phyloP scores from a whole-genome alignment of 2,113 vertebrate species.

The Telmatochromis bifrenatus region DNA sequence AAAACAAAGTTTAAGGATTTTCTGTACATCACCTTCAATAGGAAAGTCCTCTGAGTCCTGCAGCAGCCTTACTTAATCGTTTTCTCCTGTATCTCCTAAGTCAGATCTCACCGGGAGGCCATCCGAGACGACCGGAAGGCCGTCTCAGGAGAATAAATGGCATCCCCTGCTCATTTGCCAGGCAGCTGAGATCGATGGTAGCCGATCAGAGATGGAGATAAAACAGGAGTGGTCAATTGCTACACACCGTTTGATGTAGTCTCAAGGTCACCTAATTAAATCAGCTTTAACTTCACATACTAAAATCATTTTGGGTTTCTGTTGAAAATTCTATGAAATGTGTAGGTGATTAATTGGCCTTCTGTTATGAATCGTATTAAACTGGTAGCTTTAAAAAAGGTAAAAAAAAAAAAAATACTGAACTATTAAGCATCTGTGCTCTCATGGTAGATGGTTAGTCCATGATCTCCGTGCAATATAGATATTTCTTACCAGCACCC shows the following conservation, averaged over 20 bases:
- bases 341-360: not conserved
- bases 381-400: not conserved
- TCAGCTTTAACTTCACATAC: not conserved
- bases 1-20: not conserved
- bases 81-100: constrained; percentile 1
- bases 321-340: not conserved
- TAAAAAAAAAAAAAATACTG: not conserved
- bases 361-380: not conserved
- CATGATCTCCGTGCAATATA: not conserved
- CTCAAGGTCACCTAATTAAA: constrained; percentile 35
- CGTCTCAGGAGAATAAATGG: constrained; percentile 17
- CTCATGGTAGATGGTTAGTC: not conserved
- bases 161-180: constrained; percentile 39
- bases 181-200: constrained; percentile 46
- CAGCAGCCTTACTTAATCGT: not conserved
- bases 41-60: not conserved
- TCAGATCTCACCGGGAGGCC: constrained; percentile 28
- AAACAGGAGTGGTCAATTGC: constrained; percentile 24
- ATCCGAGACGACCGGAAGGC: not conserved
- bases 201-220: constrained; percentile 49
- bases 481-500: not conserved
- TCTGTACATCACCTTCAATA: not conserved
- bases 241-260: not conserved
- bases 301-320: not conserved
- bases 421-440: not conserved